Percentiles rank a stretch among this genome's conserved stretches.
Evolutionary conservation across 2,113 vertebrate species (phyloP).

Genomic region (Brachyhypopomus occidentalis): DNA sequence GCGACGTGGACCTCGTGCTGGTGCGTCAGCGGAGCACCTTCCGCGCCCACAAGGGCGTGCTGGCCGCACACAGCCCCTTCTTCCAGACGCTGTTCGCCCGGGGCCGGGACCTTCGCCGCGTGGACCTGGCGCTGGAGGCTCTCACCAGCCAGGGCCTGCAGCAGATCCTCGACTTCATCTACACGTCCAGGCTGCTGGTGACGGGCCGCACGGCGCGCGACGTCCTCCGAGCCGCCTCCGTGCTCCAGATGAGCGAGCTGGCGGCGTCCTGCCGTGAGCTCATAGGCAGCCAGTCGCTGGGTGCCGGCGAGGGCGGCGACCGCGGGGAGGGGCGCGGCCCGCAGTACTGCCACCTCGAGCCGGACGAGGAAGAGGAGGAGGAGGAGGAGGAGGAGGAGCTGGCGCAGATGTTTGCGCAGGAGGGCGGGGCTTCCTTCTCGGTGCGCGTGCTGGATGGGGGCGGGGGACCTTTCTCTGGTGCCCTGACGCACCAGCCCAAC

Average conservation of each 20-base stretch:
- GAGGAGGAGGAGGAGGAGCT: constrained; percentile 85
- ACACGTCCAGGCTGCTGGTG: constrained; percentile 92
- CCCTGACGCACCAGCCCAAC: constrained; percentile 30
- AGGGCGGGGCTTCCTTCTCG: constrained; percentile 83
- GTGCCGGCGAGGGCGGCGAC: constrained; percentile 74
- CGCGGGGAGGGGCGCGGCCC: constrained; percentile 67
- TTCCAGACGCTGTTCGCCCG: constrained; percentile 93
- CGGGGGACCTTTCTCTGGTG: neutral
- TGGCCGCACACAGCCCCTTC: constrained; percentile 92
- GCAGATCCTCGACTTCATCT: constrained; percentile 96
- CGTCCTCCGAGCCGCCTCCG: constrained; percentile 84
- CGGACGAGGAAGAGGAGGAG: constrained; percentile 78
- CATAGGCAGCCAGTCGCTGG: constrained; percentile 84
- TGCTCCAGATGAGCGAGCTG: constrained; percentile 93
- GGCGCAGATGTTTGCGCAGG: constrained; percentile 83
- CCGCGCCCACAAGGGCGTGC: constrained; percentile 90
- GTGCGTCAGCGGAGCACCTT: constrained; percentile 90
- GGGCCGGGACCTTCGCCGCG: constrained; percentile 88
- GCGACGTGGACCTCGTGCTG: constrained; percentile 94
- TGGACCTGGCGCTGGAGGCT: constrained; percentile 89
- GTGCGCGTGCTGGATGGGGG: constrained; percentile 82
- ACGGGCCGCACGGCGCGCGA: constrained; percentile 87
- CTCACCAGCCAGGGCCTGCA: constrained; percentile 88
- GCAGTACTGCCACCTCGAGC: constrained; percentile 89
- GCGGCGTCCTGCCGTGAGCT: constrained; percentile 90